Conservation (phyloP, 2,797 vertebrate species). For the Nothura maculosa region DNA sequence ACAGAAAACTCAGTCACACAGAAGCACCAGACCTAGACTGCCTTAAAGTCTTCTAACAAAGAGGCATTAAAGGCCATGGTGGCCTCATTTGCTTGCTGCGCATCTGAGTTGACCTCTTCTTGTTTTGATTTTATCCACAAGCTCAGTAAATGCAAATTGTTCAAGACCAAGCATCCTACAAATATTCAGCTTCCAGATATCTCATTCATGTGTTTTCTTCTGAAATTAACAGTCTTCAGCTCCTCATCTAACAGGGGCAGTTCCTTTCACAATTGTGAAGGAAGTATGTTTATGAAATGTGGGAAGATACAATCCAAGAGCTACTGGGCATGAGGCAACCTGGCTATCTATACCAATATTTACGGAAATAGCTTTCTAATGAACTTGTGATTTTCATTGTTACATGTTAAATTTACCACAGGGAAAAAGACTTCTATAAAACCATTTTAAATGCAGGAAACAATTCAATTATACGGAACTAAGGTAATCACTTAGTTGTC, state of each 20-base stretch:
- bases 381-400: too few species aligned
- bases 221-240: neutral
- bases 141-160: neutral
- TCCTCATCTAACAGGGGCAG: neutral
- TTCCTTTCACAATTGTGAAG: neutral
- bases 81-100: neutral
- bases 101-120: neutral
- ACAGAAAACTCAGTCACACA: slow-evolving; percentile 1
- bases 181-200: neutral
- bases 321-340: neutral
- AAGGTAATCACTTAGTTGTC: neutral
- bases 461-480: neutral
- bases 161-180: neutral
- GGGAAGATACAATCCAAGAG: neutral
- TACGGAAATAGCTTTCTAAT: neutral
- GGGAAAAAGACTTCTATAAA: neutral
- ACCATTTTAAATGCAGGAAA: neutral
- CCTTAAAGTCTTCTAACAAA: neutral
- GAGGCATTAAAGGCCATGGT: neutral
- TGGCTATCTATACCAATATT: neutral
- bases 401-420: neutral
- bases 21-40: neutral
- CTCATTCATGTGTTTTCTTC: neutral
- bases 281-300: neutral
- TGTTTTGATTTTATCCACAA: neutral